These are phyloP conservation scores for Geotrypetes seraphini DNA, from an alignment of 2,797 vertebrate genomes.

Conservation along the genomic window DNA sequence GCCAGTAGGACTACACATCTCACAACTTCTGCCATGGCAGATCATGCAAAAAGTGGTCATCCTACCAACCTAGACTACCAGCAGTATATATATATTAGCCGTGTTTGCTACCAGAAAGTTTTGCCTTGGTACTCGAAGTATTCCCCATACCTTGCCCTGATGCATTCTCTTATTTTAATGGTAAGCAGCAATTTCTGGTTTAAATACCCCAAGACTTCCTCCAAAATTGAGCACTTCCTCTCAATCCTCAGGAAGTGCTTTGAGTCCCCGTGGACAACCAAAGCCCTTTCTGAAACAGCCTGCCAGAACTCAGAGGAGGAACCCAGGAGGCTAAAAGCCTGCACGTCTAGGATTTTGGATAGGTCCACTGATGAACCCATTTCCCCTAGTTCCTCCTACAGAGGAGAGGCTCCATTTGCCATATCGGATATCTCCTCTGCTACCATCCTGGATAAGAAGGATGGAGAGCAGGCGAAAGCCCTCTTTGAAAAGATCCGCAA, in stretches of 20 bases:
- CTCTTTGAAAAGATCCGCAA: slow-evolving; percentile 68
- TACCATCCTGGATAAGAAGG: slow-evolving; percentile 56
- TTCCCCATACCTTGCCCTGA: slow-evolving; percentile 63
- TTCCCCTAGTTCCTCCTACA: slow-evolving; percentile 12
- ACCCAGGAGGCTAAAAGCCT: not conserved
- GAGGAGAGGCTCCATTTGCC: not conserved
- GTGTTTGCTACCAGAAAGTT: slow-evolving; percentile 66
- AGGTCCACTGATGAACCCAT: not conserved
- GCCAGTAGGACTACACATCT: not conserved
- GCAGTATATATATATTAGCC: slow-evolving; percentile 67
- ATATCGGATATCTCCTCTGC: not conserved
- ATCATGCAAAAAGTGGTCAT: slow-evolving; percentile 22
- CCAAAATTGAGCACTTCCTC: slow-evolving; percentile 70
- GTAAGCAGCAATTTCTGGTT: slow-evolving; percentile 74
- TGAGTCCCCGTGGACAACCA: slow-evolving; percentile 73
- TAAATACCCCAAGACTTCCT: slow-evolving; percentile 67
- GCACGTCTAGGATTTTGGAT: not conserved
- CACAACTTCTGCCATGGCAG: not conserved
- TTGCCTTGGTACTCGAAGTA: slow-evolving; percentile 65
- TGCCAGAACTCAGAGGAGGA: slow-evolving; percentile 37
- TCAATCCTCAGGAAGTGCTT: slow-evolving; percentile 66
- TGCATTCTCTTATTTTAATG: slow-evolving; percentile 60
- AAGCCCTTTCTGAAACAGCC: slow-evolving; percentile 58
- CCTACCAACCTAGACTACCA: slow-evolving; percentile 61
- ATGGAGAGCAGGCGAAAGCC: slow-evolving; percentile 63